Conservation (phyloP, 2,888 invertebrate species). For the Cerceris ruficornis region DNA sequence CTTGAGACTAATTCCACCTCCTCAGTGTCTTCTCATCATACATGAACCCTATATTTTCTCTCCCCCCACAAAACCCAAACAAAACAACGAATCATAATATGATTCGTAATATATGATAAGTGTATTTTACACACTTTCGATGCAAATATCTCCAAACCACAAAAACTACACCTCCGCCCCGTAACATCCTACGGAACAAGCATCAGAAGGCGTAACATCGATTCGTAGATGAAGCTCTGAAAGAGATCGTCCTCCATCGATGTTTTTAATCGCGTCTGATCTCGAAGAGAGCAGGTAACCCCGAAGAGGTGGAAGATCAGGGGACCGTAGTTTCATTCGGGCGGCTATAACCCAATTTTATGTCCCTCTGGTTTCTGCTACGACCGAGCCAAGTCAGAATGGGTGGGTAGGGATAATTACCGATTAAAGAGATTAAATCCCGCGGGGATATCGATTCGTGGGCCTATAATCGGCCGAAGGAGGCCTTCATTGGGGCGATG, state of each 20-base stretch:
- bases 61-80: too few species aligned
- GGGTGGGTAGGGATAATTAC: constrained; percentile 74
- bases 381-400: constrained; percentile 42
- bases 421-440: constrained; percentile 80
- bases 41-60: too few species aligned
- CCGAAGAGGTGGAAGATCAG: not conserved
- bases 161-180: too few species aligned
- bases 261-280: constrained; percentile 56
- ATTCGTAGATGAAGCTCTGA: not conserved
- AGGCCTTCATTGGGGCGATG: constrained; percentile 61
- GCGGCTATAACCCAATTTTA: constrained; percentile 72
- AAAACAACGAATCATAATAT: too few species aligned
- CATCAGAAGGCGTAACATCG: too few species aligned
- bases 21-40: too few species aligned
- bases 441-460: constrained; percentile 77
- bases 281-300: constrained; percentile 30
- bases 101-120: too few species aligned
- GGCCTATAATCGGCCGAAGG: constrained; percentile 75
- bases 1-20: too few species aligned
- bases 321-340: constrained; percentile 41
- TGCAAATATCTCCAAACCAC: too few species aligned
- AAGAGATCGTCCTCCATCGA: constrained; percentile 25
- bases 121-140: too few species aligned
- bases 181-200: too few species aligned
- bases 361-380: constrained; percentile 63